phyloP scores from a whole-genome alignment of 2,888 invertebrate genomes.

The Carcina quercana region DNA sequence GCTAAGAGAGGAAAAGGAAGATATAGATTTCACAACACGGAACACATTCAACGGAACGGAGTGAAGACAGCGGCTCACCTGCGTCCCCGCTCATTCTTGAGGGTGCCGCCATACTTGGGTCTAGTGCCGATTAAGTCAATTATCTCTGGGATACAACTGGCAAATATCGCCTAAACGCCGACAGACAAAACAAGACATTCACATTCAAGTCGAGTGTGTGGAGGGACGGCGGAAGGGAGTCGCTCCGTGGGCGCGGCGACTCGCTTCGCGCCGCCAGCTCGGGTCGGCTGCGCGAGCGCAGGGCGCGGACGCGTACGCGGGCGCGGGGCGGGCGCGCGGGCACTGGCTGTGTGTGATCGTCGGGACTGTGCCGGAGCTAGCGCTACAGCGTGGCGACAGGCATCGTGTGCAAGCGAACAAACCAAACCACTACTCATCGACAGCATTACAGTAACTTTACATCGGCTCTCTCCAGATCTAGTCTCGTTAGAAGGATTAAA shows the following conservation, averaged over 20 bases:
- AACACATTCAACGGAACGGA: slow-evolving; percentile 76
- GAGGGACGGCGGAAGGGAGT: slow-evolving; percentile 30
- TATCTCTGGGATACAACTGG: slow-evolving; percentile 99
- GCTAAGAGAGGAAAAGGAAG: slow-evolving; percentile 74
- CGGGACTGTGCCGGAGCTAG: slow-evolving; percentile 75
- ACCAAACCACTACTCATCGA: slow-evolving; percentile 75
- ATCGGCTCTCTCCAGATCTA: slow-evolving; percentile 73
- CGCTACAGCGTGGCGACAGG: slow-evolving; percentile 76
- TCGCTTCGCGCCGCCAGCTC: slow-evolving; percentile 24
- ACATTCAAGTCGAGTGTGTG: slow-evolving; percentile 57
- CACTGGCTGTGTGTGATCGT: slow-evolving; percentile 71
- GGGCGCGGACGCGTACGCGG: slow-evolving; percentile 18
- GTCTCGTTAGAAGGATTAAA: slow-evolving; percentile 73
- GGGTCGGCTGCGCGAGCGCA: slow-evolving; percentile 21
- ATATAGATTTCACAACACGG: slow-evolving; percentile 73
- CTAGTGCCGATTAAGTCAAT: slow-evolving; percentile 99
- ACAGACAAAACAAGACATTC: slow-evolving; percentile 78
- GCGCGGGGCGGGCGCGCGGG: slow-evolving; percentile 20
- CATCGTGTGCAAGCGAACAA: slow-evolving; percentile 77
- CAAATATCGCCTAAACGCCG: slow-evolving; percentile 98
- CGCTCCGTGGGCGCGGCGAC: slow-evolving; percentile 35
- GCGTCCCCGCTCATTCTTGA: slow-evolving; percentile 99
- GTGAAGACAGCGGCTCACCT: slow-evolving; percentile 90
- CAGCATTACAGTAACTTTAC: slow-evolving; percentile 74
- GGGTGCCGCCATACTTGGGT: slow-evolving; percentile 99